These are phyloP conservation scores for Aricia artaxerxes DNA, from an alignment of 2,888 invertebrate species.

Conservation along the genomic window DNA sequence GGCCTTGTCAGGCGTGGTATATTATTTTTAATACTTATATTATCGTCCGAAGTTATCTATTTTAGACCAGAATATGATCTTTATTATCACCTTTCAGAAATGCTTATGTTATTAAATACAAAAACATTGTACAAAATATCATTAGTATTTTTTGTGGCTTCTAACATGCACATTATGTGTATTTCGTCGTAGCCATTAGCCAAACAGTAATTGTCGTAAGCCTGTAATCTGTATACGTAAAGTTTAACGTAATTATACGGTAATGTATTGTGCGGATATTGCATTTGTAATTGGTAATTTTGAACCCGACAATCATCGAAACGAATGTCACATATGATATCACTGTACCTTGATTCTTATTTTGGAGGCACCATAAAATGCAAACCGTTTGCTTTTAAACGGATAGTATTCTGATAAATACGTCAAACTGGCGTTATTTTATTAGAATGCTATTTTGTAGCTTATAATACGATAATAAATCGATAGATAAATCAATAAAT, in stretches of 20 bases:
- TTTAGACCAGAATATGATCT: too few relatives aligned
- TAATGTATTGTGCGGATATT: neutral
- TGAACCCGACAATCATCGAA: neutral
- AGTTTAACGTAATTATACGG: neutral
- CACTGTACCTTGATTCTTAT: neutral
- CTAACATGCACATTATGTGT: neutral
- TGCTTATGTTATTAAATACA: neutral
- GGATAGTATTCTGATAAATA: too few relatives aligned
- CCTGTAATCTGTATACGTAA: slow-evolving; percentile 18
- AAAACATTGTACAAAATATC: neutral
- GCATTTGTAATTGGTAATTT: slow-evolving; percentile 18
- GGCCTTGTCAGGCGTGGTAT: too few relatives aligned
- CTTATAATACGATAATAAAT: neutral
- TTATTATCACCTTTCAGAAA: too few relatives aligned
- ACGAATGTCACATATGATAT: neutral
- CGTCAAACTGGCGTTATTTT: too few relatives aligned
- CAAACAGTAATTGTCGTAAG: neutral
- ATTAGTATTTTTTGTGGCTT: slow-evolving; percentile 2
- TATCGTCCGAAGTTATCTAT: too few relatives aligned
- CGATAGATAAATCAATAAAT: neutral
- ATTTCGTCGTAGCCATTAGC: neutral
- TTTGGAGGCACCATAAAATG: neutral
- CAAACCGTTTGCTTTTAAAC: too few relatives aligned
- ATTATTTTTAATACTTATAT: too few relatives aligned
- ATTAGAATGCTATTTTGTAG: neutral